phyloP scores from a whole-genome alignment of 2,113 vertebrate genomes.

The Vidua macroura region DNA sequence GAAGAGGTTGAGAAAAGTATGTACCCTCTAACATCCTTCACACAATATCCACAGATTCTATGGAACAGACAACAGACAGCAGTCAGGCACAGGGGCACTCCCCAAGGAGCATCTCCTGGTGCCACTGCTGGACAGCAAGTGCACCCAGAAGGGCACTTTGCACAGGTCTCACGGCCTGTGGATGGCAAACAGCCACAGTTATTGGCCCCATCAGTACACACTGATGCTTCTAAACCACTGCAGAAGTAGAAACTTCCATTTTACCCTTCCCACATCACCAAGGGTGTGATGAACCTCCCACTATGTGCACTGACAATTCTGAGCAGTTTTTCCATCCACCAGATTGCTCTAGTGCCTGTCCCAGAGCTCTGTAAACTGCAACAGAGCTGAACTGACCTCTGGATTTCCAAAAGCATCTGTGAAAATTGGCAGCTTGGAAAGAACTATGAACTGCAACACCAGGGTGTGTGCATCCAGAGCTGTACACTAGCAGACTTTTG shows the following conservation, averaged over 20 bases:
- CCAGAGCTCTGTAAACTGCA: not conserved
- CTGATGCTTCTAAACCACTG: not conserved
- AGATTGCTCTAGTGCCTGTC: not conserved
- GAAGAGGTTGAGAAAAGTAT: not conserved
- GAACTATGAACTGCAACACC: not conserved
- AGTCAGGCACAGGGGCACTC: not conserved
- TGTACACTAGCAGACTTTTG: not conserved
- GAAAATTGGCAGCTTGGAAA: conserved; percentile 38
- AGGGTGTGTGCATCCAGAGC: not conserved
- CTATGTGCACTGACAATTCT: not conserved
- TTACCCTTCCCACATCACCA: not conserved
- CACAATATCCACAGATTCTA: not conserved
- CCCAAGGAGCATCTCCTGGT: not conserved
- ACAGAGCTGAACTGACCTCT: not conserved
- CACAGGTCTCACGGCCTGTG: fast-evolving
- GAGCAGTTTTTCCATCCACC: not conserved
- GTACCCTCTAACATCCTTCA: not conserved
- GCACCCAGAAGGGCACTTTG: not conserved
- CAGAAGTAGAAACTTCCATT: not conserved
- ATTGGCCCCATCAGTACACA: fast-evolving
- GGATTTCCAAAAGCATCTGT: conserved; percentile 7
- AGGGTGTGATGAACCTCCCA: not conserved
- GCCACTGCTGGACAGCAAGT: not conserved
- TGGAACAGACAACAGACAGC: not conserved
- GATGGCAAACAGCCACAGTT: not conserved